A percentile compares a stretch with the other conserved stretches of the same genome.
phyloP scores from a whole-genome alignment of 2,797 vertebrate genomes.

The Lithobates sylvaticus region DNA sequence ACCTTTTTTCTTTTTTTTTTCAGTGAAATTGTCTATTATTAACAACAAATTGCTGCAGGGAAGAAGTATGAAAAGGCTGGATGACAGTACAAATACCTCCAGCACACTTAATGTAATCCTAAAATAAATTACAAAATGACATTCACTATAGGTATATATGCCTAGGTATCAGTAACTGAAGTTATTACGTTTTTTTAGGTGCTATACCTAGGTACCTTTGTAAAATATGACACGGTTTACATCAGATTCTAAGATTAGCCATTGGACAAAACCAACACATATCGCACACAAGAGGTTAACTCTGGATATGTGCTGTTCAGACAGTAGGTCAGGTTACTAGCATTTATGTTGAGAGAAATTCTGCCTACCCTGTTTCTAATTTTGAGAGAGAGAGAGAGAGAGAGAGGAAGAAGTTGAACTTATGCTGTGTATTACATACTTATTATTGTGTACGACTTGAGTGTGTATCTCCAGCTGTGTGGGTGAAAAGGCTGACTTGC shows the following conservation, averaged over 20 bases:
- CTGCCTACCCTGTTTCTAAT: constrained; percentile 58
- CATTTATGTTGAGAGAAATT: constrained; percentile 53
- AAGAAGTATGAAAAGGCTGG: neutral
- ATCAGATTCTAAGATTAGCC: neutral
- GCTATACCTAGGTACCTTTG: neutral
- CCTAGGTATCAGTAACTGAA: neutral
- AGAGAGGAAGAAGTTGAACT: constrained; percentile 29
- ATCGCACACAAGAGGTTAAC: constrained; percentile 51
- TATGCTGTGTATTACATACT: constrained; percentile 38
- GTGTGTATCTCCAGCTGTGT: constrained; percentile 23
- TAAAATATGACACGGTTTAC: neutral
- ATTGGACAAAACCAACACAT: constrained; percentile 21
- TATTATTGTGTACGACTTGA: too few species aligned
- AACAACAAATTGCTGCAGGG: neutral
- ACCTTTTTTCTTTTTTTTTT: neutral
- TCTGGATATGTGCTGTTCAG: constrained; percentile 51
- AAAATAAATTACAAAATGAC: neutral
- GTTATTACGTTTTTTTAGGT: neutral
- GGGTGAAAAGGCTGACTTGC: constrained; percentile 10
- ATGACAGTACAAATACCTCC: neutral
- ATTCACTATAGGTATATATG: neutral
- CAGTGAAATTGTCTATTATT: neutral
- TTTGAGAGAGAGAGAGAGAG: constrained; percentile 48
- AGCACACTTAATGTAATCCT: neutral
- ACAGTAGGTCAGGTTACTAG: constrained; percentile 60